Evolutionary conservation across 2,888 invertebrate genomes (phyloP).

Genomic region (Tuta absoluta): DNA sequence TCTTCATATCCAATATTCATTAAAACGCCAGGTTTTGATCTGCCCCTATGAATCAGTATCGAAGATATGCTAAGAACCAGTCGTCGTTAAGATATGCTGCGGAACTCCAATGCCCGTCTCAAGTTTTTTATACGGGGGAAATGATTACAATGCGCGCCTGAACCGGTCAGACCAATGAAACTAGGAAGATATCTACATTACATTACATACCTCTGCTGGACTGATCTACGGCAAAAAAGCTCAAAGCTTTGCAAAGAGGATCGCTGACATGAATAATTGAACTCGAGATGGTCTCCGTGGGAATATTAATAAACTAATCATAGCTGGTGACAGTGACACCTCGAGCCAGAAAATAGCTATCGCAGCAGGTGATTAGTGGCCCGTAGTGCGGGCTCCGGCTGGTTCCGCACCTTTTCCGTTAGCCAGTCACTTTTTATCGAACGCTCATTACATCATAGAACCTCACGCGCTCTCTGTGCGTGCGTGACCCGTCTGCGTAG

Average conservation of each 20-base stretch:
- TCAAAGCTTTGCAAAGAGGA: constrained; percentile 49
- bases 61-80: not conserved
- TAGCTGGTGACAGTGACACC: constrained; percentile 23
- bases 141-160: constrained; percentile 57
- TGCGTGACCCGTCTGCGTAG: constrained; percentile 70
- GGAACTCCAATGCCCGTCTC: constrained; percentile 32
- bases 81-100: not conserved
- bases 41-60: no score
- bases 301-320: constrained; percentile 49
- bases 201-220: constrained; percentile 49
- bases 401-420: constrained; percentile 71
- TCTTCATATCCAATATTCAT: no score
- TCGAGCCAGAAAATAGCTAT: constrained; percentile 48
- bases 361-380: constrained; percentile 56
- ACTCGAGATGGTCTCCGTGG: constrained; percentile 46
- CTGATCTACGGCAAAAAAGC: constrained; percentile 53
- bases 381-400: constrained; percentile 49
- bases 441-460: constrained; percentile 69
- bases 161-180: constrained; percentile 55
- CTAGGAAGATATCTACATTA: constrained; percentile 55
- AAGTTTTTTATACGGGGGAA: constrained; percentile 56
- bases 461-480: constrained; percentile 54
- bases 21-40: no score
- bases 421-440: constrained; percentile 60
- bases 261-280: constrained; percentile 59